A percentile compares a stretch with the other conserved stretches of the same genome.
phyloP scores from a whole-genome alignment of 2,113 vertebrate species.

The Oreochromis tanganicae region DNA sequence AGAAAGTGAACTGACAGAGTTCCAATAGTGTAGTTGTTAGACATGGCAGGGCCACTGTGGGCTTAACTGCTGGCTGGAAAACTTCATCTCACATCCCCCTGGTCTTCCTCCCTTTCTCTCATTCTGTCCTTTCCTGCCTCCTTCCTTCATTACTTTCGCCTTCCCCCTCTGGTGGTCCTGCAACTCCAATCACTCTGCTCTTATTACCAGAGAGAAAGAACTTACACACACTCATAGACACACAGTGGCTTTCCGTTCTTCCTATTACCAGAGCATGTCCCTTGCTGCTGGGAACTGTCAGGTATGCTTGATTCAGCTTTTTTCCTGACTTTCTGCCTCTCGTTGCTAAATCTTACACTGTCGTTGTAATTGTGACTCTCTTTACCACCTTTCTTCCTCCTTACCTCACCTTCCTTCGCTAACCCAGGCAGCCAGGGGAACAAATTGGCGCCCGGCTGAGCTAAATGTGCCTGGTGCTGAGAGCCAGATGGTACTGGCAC shows the following conservation, averaged over 20 bases:
- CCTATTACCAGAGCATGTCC: constrained; percentile 35
- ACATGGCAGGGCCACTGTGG: constrained; percentile 40
- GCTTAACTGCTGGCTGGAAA: constrained; percentile 44
- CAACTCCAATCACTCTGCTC: constrained; percentile 50
- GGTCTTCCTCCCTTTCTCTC: constrained; percentile 2
- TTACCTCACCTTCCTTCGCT: constrained; percentile 10
- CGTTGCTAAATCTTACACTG: constrained; percentile 18
- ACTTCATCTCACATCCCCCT: constrained; percentile 28
- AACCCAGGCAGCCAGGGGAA: constrained; percentile 44
- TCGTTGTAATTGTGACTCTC: background rate
- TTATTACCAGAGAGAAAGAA: constrained; percentile 32
- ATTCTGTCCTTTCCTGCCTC: constrained; percentile 34
- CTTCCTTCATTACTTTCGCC: constrained; percentile 29
- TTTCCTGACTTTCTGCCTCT: background rate
- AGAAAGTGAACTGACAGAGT: constrained; percentile 39
- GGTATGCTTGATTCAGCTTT: constrained; percentile 18
- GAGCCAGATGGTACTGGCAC: constrained; percentile 67
- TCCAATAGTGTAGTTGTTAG: constrained; percentile 46
- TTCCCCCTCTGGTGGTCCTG: constrained; percentile 51
- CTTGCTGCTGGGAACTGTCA: constrained; percentile 17
- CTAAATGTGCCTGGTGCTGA: constrained; percentile 64
- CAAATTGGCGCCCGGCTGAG: constrained; percentile 64
- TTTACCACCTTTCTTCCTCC: constrained; percentile 16
- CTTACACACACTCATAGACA: background rate
- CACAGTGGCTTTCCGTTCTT: constrained; percentile 2